These are phyloP conservation scores for Phaethornis superciliosus DNA, from an alignment of 2,113 vertebrate species.

Conservation along the genomic window DNA sequence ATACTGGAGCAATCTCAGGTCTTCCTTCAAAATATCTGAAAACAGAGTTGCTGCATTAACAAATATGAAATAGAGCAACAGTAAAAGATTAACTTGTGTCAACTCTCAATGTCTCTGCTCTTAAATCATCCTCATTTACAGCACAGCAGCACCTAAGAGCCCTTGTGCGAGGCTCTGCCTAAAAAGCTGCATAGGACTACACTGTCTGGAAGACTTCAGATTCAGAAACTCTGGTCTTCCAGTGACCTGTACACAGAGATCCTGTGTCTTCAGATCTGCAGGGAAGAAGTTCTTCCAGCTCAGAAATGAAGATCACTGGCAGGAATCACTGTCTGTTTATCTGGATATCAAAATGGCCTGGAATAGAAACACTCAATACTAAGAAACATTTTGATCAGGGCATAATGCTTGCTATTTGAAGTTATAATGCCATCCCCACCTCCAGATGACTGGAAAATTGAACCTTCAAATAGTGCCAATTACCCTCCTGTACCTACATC, in stretches of 20 bases:
- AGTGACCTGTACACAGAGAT: background rate
- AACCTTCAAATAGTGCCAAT: background rate
- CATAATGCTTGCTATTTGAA: background rate
- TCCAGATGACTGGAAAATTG: background rate
- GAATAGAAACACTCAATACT: fast-evolving
- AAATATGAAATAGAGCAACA: background rate
- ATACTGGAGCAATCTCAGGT: slow-evolving; percentile 6
- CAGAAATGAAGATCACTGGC: background rate
- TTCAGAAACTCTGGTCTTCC: background rate
- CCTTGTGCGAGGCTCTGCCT: background rate
- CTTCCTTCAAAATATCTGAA: slow-evolving; percentile 19
- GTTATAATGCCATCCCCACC: background rate
- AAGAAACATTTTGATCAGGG: background rate
- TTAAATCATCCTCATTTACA: background rate
- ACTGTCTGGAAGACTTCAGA: background rate
- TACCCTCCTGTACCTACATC: background rate
- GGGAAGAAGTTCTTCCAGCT: background rate
- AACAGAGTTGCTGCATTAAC: background rate
- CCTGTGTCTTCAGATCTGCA: fast-evolving
- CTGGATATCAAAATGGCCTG: background rate
- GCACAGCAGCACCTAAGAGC: background rate
- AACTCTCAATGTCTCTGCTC: background rate
- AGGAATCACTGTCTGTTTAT: background rate
- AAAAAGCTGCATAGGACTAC: background rate
- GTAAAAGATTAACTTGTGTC: background rate